Evolutionary conservation across 2,888 invertebrate genomes (phyloP).

Genomic region (Phymatocera aterrima): DNA sequence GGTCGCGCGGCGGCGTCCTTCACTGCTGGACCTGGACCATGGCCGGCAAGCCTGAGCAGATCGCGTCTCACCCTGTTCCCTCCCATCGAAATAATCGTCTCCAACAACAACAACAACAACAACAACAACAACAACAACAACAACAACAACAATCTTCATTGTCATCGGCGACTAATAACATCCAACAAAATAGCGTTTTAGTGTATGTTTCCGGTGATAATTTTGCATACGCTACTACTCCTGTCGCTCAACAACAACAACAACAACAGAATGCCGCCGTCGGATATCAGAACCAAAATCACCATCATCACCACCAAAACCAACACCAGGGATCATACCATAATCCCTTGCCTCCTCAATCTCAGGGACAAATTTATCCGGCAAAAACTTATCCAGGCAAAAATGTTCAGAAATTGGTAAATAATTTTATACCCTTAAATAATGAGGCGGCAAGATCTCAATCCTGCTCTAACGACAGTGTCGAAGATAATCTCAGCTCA

Average conservation of each 20-base stretch:
- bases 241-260: slow-evolving; percentile 65
- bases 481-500: not conserved
- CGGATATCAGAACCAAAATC: slow-evolving; percentile 51
- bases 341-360: slow-evolving; percentile 51
- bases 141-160: slow-evolving; percentile 53
- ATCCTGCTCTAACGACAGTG: not conserved
- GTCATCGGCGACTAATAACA: slow-evolving; percentile 51
- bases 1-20: slow-evolving; percentile 76
- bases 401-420: slow-evolving; percentile 28
- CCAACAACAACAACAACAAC: slow-evolving; percentile 56
- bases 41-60: slow-evolving; percentile 88
- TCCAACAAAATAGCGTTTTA: slow-evolving; percentile 77
- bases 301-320: slow-evolving; percentile 49
- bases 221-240: slow-evolving; percentile 76
- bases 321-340: slow-evolving; percentile 60
- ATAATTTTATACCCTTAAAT: not conserved
- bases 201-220: slow-evolving; percentile 79
- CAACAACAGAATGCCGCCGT: slow-evolving; percentile 25
- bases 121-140: slow-evolving; percentile 56
- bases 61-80: slow-evolving; percentile 74
- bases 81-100: slow-evolving; percentile 65
- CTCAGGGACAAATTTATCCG: slow-evolving; percentile 49
- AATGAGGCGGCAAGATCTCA: slow-evolving; percentile 20
- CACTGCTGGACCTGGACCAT: slow-evolving; percentile 78
- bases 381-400: slow-evolving; percentile 42